These are phyloP conservation scores for Drosophila nikananu DNA, from an alignment of 1,140 invertebrate species.

Conservation along the genomic window DNA sequence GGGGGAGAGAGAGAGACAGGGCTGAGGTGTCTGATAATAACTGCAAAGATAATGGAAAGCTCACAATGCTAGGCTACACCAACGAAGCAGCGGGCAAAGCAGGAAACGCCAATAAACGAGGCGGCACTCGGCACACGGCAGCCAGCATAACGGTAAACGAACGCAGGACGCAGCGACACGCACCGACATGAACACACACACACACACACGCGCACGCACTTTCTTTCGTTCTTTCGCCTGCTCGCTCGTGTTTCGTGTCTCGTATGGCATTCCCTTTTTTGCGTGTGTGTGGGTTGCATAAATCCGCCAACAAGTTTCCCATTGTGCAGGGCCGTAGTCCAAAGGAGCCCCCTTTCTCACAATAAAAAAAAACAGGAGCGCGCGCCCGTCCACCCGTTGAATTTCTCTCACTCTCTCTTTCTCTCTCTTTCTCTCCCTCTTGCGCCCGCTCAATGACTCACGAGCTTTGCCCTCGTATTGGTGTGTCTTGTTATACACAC, in stretches of 20 bases:
- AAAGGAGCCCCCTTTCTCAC: background rate
- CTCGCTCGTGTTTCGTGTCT: slow-evolving; percentile 15
- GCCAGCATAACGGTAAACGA: slow-evolving; percentile 40
- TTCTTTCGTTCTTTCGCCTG: slow-evolving; percentile 23
- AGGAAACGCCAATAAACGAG: slow-evolving; percentile 71
- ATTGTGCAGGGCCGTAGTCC: slow-evolving; percentile 69
- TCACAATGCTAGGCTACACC: slow-evolving; percentile 52
- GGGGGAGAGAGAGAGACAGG: slow-evolving; percentile 1
- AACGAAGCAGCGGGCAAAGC: slow-evolving; percentile 71
- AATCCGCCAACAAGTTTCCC: slow-evolving; percentile 83
- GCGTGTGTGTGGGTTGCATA: slow-evolving; percentile 68
- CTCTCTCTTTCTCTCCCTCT: slow-evolving; percentile 11
- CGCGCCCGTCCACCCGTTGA: slow-evolving; percentile 15
- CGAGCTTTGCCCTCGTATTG: slow-evolving; percentile 31
- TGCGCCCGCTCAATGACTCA: slow-evolving; percentile 34
- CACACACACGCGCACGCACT: background rate
- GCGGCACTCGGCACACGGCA: slow-evolving; percentile 16
- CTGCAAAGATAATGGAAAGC: slow-evolving; percentile 54
- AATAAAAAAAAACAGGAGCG: background rate
- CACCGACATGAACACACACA: slow-evolving; percentile 2
- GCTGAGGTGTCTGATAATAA: slow-evolving; percentile 51
- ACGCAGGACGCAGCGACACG: slow-evolving; percentile 28
- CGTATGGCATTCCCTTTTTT: slow-evolving; percentile 9
- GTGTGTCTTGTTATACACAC: slow-evolving; percentile 45
- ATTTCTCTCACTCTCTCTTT: slow-evolving; percentile 1